Base-by-base conservation (phyloP, 2,113 vertebrate species). In the Mustela lutreola region DNA sequence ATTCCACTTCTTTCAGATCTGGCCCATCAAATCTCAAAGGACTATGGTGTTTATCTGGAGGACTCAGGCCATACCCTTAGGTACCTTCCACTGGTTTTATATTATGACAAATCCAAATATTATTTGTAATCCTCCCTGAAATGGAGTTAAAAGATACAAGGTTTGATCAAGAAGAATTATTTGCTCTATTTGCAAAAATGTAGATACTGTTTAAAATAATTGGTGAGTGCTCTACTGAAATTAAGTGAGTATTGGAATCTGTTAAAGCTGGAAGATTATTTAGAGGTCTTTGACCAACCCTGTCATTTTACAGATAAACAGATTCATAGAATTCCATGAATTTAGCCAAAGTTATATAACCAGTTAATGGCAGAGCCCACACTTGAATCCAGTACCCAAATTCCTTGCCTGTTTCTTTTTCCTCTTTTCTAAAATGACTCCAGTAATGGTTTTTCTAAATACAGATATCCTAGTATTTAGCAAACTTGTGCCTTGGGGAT, bases 41-140 rank as follows among this genome's bases (percentile, higher is more conserved):
- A 99, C 98, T 99, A 99, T 0, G 99, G 99, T 1, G 99, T 99
- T 28, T 99, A 99, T 96, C 98, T 99, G 92, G 99, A 99, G 98
- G 99, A 99, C 97, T 99, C 99, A 97, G 99, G 99, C 48, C 99
- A 99, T 93, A 99, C 99, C 53, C 99, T 99, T 76, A 99, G 99
- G 99, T 99, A 98, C 67, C 96, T 91, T 91, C 89, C n/a, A 19
- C 21, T 91, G 31, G n/a, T 90, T 90, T 96, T 84, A 89, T 67
- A 63, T 96, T 91, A 91, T 78, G 86, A 79, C 78, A 95, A 94
- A 82, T 89, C 15, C 53, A 96, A 92, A 58, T 83, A 79, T 73
- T 73, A 89, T 91, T 89, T 95, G 21, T 91, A 92, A 81, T 89
- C 83, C 39, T 97, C 36, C 70, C 93, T 90, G 65, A 97, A 97